Percentiles rank a stretch among this genome's conserved stretches.
phyloP scores from a whole-genome alignment of 2,113 vertebrate genomes.

The Neodon shergylaensis region DNA sequence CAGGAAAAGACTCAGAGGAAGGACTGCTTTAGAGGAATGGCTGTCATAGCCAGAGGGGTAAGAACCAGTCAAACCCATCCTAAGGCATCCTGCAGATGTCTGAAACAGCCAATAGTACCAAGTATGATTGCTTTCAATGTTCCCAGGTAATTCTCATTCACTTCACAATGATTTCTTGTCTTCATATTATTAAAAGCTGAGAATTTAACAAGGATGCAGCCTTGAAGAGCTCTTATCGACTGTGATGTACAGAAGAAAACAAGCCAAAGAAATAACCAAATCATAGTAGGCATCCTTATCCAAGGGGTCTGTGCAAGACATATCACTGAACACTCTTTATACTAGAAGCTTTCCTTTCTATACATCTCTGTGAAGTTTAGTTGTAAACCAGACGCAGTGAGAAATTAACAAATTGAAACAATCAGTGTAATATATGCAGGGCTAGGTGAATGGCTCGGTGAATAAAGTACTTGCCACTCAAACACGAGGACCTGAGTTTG shows the following conservation, averaged over 20 bases:
- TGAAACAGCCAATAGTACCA: neutral
- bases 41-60: neutral
- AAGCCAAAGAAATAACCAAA: neutral
- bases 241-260: neutral
- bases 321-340: too few species aligned
- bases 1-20: neutral
- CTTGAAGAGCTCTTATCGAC: neutral
- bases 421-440: neutral
- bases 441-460: neutral
- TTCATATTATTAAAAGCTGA: neutral
- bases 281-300: neutral
- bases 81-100: neutral
- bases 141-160: neutral
- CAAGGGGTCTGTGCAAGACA: neutral
- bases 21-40: neutral
- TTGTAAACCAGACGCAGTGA: neutral
- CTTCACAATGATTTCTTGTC: neutral
- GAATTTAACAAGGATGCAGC: neutral
- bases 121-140: neutral
- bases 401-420: neutral
- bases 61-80: neutral
- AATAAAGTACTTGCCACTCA: neutral
- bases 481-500: neutral
- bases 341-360: neutral
- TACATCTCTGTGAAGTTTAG: neutral